A percentile compares a stretch with the other conserved stretches of the same genome.
phyloP scores from a whole-genome alignment of 2,888 invertebrate species.

The Argyra leucocephala region DNA sequence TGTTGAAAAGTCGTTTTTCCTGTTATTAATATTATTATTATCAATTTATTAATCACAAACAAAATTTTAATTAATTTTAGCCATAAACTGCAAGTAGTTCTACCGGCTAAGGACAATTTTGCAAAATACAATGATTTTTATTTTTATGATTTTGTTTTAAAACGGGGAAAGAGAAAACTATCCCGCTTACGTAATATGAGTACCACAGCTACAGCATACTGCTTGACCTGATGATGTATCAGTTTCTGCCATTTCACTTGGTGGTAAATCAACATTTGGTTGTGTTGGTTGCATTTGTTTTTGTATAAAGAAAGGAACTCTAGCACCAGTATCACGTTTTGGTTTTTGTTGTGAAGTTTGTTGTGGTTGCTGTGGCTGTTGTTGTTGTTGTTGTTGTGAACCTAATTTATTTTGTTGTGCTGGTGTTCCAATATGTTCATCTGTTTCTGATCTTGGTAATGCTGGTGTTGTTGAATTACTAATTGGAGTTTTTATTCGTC shows the following conservation, averaged over 20 bases:
- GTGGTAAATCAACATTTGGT: conserved; percentile 20
- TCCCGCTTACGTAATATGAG: not conserved
- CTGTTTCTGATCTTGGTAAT: conserved; percentile 33
- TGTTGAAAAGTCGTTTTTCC: too few species aligned
- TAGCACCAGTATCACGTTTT: not conserved
- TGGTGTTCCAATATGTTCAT: conserved; percentile 44
- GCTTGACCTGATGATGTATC: not conserved
- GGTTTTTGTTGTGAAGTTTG: conserved; percentile 41
- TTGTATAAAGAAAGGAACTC: conserved; percentile 22
- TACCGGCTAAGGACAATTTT: too few species aligned
- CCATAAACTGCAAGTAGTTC: too few species aligned
- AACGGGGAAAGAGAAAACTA: too few species aligned
- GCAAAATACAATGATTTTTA: too few species aligned
- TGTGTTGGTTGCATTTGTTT: conserved; percentile 32
- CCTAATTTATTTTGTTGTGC: conserved; percentile 48
- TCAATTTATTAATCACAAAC: too few species aligned
- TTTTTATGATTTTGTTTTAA: too few species aligned
- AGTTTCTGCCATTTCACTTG: not conserved
- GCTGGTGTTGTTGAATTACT: conserved; percentile 29
- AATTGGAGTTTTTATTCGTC: conserved; percentile 50
- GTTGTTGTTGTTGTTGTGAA: not conserved
- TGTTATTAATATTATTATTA: too few species aligned
- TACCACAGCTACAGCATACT: not conserved
- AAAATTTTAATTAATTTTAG: too few species aligned
- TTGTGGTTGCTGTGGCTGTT: conserved; percentile 46